Base-by-base conservation (phyloP, 2,113 vertebrate species). In the Rhea pennata region DNA sequence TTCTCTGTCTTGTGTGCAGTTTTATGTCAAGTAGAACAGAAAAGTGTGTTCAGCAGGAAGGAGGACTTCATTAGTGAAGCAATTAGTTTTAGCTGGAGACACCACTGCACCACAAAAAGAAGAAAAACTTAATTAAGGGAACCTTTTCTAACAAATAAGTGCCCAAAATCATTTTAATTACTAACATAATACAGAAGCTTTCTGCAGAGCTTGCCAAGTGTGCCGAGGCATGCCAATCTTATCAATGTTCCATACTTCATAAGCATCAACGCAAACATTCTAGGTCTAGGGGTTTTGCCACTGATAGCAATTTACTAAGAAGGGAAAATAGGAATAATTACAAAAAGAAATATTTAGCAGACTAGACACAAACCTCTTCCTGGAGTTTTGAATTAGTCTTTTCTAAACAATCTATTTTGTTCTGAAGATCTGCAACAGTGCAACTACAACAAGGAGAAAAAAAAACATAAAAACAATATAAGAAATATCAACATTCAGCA, bases 331-430 rank as follows among this genome's bases (percentile, higher is more conserved):
- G 39, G 6, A 26, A 61, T 15, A 42, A 16, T 58, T 72, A 74
- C 22, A 36, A 50, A 67, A 76, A 93, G 56, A 71, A 91, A 81
- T 77, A 77, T 17, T 56, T 15, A 84, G 85, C 7, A 62, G 44
- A 75, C 2, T 23, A 93, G 66, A 50, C 71, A 98, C 98, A 97
- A 89, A 99, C 99, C 99, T 99, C 99, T 97, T 99, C 99, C 84
- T 99, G 98, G 36, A 99, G 98, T 96, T 99, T 99, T 96, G 98
- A 98, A 97, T 99, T 99, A 42, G 98, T 99, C 97, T 99, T 99
- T 97, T 99, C 99, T 76, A 99, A 96, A 46, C 98, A 98, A 86
- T 99, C 99, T 98, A 99, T 98, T 98, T 99, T 99, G 93, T 98
- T 98, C 91, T 99, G 99, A 75, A 99, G 99, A 97, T 99, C 99